A percentile compares a stretch with the other conserved stretches of the same genome.
phyloP scores from a whole-genome alignment of 2,797 vertebrate species.

The Manis crassicaudata region DNA sequence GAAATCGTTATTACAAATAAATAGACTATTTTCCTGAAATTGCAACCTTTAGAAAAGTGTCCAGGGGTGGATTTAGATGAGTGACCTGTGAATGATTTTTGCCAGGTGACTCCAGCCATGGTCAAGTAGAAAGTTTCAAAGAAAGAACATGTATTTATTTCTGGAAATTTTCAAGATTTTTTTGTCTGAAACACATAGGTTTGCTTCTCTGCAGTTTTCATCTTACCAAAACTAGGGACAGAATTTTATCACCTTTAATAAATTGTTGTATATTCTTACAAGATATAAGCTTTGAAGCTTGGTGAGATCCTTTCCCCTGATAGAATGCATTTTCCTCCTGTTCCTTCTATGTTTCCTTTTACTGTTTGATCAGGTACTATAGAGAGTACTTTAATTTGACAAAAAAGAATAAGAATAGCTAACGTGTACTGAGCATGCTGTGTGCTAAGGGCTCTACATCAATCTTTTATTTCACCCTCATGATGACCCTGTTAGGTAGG shows the following conservation, averaged over 20 bases:
- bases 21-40: conserved; percentile 34
- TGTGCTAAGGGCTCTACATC: background rate
- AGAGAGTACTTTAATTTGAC: background rate
- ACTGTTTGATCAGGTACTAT: background rate
- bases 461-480: background rate
- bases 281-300: background rate
- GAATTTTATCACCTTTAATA: background rate
- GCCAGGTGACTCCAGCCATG: background rate
- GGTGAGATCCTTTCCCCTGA: background rate
- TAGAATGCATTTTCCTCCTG: background rate
- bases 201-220: conserved; percentile 34
- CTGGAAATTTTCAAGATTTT: background rate
- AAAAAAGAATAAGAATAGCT: background rate
- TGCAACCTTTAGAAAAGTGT: background rate
- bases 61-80: background rate
- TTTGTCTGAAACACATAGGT: background rate
- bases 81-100: background rate
- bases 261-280: background rate
- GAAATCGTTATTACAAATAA: background rate
- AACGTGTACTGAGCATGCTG: background rate
- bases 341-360: background rate
- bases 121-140: conserved; percentile 49
- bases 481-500: background rate
- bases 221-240: background rate
- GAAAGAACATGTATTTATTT: background rate